phyloP scores from a whole-genome alignment of 2,113 vertebrate genomes.

The Aegithalos caudatus region DNA sequence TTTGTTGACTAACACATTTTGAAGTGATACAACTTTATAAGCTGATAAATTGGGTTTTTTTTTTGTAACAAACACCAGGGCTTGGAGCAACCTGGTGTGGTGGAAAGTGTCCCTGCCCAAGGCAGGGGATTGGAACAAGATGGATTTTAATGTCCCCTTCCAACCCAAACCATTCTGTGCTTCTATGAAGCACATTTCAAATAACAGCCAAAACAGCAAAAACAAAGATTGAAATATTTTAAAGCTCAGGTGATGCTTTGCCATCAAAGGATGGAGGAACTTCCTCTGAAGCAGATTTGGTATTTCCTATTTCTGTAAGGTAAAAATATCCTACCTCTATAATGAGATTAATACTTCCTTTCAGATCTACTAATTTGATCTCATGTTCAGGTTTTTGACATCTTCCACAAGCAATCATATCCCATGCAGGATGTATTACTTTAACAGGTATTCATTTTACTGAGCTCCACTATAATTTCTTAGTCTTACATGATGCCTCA shows the following conservation, averaged over 20 bases:
- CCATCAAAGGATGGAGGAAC: background rate
- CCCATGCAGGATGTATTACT: background rate
- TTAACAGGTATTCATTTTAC: slow-evolving; percentile 65
- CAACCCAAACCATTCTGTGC: background rate
- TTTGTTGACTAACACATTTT: background rate
- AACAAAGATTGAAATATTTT: background rate
- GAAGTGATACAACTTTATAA: background rate
- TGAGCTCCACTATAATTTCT: slow-evolving; percentile 65
- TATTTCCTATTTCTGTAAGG: background rate
- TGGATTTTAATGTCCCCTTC: background rate
- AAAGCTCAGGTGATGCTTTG: background rate
- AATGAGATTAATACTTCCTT: background rate
- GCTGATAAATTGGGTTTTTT: background rate
- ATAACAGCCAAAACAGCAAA: background rate
- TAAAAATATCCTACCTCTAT: background rate
- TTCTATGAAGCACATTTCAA: background rate
- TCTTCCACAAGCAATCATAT: background rate
- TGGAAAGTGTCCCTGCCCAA: background rate
- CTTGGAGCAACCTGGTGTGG: background rate
- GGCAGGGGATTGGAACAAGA: background rate
- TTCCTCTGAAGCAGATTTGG: background rate
- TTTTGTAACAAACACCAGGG: background rate
- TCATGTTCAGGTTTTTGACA: slow-evolving; percentile 17
- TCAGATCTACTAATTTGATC: background rate
- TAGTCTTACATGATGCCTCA: slow-evolving; percentile 29